Evolutionary conservation across 2,888 invertebrate genomes (phyloP).

Genomic region (Clostera curtula): DNA sequence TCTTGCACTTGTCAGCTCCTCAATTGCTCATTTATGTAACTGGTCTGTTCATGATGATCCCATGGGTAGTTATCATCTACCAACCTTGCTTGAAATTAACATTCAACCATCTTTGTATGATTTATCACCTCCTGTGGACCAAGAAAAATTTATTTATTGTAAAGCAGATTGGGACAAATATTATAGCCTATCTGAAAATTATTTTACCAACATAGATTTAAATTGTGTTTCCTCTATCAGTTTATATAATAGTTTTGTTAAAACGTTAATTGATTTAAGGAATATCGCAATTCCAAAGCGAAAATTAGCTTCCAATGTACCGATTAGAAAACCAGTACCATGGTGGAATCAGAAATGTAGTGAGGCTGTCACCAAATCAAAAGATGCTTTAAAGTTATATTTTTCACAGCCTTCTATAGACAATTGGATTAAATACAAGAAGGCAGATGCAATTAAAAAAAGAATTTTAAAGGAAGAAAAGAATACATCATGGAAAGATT

Average conservation of each 20-base stretch:
- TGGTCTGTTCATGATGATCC: conserved; percentile 8
- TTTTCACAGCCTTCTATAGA: background rate
- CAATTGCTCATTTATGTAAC: conserved; percentile 3
- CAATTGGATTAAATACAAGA: conserved; percentile 2
- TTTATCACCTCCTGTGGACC: background rate
- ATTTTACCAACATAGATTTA: background rate
- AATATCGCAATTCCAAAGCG: conserved; percentile 2
- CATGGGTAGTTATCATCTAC: conserved; percentile 11
- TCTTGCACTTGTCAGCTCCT: background rate
- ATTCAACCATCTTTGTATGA: background rate
- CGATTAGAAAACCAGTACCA: conserved; percentile 1
- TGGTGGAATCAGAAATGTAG: conserved; percentile 1
- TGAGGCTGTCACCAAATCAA: background rate
- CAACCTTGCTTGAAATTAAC: conserved; percentile 6
- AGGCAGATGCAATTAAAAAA: conserved; percentile 6
- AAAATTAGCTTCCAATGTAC: background rate
- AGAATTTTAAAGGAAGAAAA: conserved; percentile 5
- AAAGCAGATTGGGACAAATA: background rate
- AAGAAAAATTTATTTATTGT: no score
- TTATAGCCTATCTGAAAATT: background rate
- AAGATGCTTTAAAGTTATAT: background rate
- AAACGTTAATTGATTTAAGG: no score
- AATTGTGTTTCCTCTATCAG: background rate
- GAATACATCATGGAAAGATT: conserved; percentile 3
- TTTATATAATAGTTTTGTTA: background rate